Percentiles rank a stretch among this genome's conserved stretches.
phyloP scores from a whole-genome alignment of 2,888 invertebrate species.

The Tiphia femorata region DNA sequence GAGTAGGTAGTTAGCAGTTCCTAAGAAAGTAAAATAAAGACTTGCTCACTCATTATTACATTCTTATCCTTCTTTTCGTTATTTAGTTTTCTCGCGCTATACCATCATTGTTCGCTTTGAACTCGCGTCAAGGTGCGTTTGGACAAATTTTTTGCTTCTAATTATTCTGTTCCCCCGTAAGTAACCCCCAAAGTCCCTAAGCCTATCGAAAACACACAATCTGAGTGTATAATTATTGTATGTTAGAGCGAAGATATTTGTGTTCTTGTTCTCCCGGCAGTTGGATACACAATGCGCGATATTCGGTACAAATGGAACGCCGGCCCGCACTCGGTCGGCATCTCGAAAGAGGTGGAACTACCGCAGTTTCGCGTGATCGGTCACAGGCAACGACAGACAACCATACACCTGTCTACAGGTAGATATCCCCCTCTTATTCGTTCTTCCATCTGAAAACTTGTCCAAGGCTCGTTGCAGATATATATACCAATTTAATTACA shows the following conservation, averaged over 20 bases:
- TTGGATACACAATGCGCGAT: conserved; percentile 98
- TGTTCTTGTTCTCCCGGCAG: conserved; percentile 73
- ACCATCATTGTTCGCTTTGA: background rate
- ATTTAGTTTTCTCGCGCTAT: too few species aligned
- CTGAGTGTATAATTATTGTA: conserved; percentile 59
- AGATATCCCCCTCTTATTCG: conserved; percentile 68
- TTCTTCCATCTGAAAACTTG: conserved; percentile 51
- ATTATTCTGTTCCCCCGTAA: background rate
- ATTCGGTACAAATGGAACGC: conserved; percentile 97
- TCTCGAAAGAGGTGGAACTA: conserved; percentile 95
- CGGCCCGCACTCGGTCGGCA: conserved; percentile 93
- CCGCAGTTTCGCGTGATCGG: conserved; percentile 97
- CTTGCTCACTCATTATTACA: too few species aligned
- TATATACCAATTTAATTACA: conserved; percentile 12
- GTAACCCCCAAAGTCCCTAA: background rate
- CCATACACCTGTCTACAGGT: conserved; percentile 97
- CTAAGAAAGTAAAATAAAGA: too few species aligned
- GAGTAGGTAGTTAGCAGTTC: background rate
- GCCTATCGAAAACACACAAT: conserved; percentile 16
- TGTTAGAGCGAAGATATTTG: conserved; percentile 69
- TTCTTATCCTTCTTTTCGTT: background rate
- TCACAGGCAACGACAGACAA: conserved; percentile 94
- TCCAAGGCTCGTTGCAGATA: conserved; percentile 28
- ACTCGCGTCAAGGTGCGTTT: background rate
- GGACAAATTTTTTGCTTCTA: conserved; percentile 2